Evolutionary conservation across 2,113 vertebrate genomes (phyloP).

Genomic region (Hystrix cristata): DNA sequence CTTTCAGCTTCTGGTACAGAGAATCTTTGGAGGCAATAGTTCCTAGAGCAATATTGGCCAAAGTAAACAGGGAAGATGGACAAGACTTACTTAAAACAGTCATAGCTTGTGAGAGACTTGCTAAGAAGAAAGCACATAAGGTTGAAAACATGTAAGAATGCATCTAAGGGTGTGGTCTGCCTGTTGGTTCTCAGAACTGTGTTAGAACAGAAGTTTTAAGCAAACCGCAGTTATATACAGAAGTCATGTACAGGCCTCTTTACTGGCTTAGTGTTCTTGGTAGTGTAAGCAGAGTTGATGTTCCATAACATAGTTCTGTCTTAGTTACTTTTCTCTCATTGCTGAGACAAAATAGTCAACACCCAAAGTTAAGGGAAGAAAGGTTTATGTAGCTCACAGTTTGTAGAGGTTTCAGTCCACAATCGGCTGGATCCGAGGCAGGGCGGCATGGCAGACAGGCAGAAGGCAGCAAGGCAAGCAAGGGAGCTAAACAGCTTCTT

Average conservation of each 20-base stretch:
- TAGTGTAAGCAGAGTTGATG: background rate
- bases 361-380: no score
- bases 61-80: constrained; percentile 28
- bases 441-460: no score
- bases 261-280: background rate
- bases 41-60: background rate
- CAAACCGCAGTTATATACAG: background rate
- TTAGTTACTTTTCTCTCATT: no score
- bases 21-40: background rate
- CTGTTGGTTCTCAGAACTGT: background rate
- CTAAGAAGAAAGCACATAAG: constrained; percentile 4
- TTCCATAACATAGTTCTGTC: background rate
- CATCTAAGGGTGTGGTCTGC: background rate
- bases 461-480: no score
- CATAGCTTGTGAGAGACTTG: background rate
- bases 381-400: no score
- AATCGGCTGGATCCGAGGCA: no score
- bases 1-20: background rate
- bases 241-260: background rate
- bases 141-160: background rate
- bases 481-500: no score
- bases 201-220: background rate
- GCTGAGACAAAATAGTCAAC: no score
- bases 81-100: background rate
- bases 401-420: no score